Percentiles rank a stretch among this genome's conserved stretches.
These are phyloP conservation scores for Polyergus mexicanus DNA, from an alignment of 1,140 invertebrate genomes.

Conservation along the genomic window DNA sequence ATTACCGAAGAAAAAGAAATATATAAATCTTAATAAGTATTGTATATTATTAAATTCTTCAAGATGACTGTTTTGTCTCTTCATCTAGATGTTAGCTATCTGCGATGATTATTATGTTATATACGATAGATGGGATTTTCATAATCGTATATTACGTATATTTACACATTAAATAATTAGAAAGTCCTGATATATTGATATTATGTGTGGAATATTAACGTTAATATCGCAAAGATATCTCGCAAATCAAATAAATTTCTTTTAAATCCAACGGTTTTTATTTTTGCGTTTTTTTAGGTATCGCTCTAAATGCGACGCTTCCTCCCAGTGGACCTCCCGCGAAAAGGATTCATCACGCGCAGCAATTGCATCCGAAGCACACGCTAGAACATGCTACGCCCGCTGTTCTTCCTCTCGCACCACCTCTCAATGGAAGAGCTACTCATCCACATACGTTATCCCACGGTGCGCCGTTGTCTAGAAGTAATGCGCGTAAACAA, in stretches of 20 bases:
- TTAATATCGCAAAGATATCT: background rate
- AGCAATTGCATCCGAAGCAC: slow-evolving; percentile 81
- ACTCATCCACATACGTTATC: slow-evolving; percentile 80
- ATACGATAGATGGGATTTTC: background rate
- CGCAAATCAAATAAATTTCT: background rate
- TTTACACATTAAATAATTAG: slow-evolving; percentile 29
- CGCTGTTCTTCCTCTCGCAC: slow-evolving; percentile 80
- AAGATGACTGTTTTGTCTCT: background rate
- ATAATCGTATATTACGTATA: background rate
- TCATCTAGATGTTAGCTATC: background rate
- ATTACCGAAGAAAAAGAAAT: background rate
- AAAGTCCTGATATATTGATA: background rate
- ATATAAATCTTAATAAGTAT: background rate
- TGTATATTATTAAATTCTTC: no score
- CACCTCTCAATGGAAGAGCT: slow-evolving; percentile 83
- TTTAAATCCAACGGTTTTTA: background rate
- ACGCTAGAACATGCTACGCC: slow-evolving; percentile 80
- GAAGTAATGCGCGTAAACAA: slow-evolving; percentile 92
- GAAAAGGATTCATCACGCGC: slow-evolving; percentile 90
- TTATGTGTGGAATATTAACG: background rate
- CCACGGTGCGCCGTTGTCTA: slow-evolving; percentile 86
- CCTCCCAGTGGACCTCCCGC: slow-evolving; percentile 90
- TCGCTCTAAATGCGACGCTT: slow-evolving; percentile 84
- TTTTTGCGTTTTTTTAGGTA: slow-evolving; percentile 76
- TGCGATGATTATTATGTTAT: background rate